A percentile compares a stretch with the other conserved stretches of the same genome.
Evolutionary conservation across 1,140 invertebrate species (phyloP).

Genomic region (Meloidogyne chitwoodi): DNA sequence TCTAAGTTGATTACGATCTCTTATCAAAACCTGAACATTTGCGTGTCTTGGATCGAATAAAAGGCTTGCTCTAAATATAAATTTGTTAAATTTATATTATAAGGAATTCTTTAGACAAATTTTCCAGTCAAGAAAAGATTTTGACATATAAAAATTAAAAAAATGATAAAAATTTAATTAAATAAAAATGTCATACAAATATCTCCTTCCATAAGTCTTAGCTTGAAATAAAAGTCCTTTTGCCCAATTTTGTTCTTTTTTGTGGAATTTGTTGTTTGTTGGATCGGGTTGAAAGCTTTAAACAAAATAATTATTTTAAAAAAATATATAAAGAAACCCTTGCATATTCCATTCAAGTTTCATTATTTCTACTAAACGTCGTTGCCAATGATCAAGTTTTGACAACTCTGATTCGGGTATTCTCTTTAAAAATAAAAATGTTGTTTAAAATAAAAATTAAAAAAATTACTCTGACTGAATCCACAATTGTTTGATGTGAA

Average conservation of each 20-base stretch:
- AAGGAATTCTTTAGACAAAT: neutral
- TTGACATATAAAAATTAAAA: too few relatives aligned
- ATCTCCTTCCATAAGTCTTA: neutral
- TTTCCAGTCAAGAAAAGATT: too few relatives aligned
- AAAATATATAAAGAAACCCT: neutral
- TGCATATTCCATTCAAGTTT: neutral
- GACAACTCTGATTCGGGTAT: conserved; percentile 27
- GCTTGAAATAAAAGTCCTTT: neutral
- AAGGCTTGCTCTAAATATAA: neutral
- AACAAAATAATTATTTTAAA: neutral
- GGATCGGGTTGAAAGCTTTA: neutral
- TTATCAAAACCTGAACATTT: conserved; percentile 1
- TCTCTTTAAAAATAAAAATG: conserved; percentile 27
- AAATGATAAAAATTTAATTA: neutral
- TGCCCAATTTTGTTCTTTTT: neutral
- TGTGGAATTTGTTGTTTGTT: neutral
- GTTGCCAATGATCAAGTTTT: neutral
- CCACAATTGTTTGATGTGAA: conserved; percentile 27
- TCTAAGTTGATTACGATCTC: conserved; percentile 30
- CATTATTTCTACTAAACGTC: neutral
- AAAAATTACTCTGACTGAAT: conserved; percentile 34
- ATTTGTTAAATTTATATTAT: too few relatives aligned
- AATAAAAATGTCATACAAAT: neutral
- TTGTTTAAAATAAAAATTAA: neutral
- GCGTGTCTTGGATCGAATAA: neutral